Conservation (phyloP, 2,797 vertebrate genomes). For the Galaxias olidus region DNA sequence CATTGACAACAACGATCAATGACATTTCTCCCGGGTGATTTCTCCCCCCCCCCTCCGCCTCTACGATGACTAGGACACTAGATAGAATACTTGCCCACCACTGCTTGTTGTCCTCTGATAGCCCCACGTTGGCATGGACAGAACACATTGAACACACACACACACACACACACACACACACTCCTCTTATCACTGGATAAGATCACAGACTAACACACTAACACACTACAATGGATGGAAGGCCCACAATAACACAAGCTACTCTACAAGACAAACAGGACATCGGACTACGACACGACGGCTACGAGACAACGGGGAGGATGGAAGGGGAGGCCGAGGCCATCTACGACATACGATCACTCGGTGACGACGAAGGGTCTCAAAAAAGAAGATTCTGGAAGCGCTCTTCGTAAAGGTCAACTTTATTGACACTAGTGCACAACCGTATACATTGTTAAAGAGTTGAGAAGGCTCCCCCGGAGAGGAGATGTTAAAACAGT, state of each 20-base stretch:
- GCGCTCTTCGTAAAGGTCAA: slow-evolving; percentile 80
- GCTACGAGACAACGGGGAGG: slow-evolving; percentile 20
- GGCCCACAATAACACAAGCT: slow-evolving; percentile 17
- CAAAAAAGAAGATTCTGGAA: slow-evolving; percentile 58
- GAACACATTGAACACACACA: slow-evolving; percentile 30
- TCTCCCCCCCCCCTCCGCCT: not conserved
- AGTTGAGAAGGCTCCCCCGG: slow-evolving; percentile 61
- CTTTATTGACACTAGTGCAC: slow-evolving; percentile 93
- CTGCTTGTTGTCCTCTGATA: slow-evolving; percentile 45
- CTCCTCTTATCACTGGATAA: slow-evolving; percentile 15
- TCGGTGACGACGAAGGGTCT: slow-evolving; percentile 18
- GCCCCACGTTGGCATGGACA: slow-evolving; percentile 33
- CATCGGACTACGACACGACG: not conserved
- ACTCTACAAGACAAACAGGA: slow-evolving; percentile 7
- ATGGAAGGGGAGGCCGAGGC: slow-evolving; percentile 14
- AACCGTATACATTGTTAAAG: slow-evolving; percentile 77
- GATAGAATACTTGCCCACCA: slow-evolving; percentile 48
- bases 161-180: not conserved
- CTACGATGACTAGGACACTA: slow-evolving; percentile 1
- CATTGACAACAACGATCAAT: not conserved
- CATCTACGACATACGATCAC: slow-evolving; percentile 22
- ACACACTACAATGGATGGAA: slow-evolving; percentile 21
- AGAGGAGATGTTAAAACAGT: slow-evolving; percentile 60
- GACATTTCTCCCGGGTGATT: not conserved
- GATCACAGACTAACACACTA: slow-evolving; percentile 14